Percentiles rank a stretch among this genome's conserved stretches.
These are phyloP conservation scores for Epinotia bilunana DNA, from an alignment of 2,888 invertebrate species.

Conservation along the genomic window DNA sequence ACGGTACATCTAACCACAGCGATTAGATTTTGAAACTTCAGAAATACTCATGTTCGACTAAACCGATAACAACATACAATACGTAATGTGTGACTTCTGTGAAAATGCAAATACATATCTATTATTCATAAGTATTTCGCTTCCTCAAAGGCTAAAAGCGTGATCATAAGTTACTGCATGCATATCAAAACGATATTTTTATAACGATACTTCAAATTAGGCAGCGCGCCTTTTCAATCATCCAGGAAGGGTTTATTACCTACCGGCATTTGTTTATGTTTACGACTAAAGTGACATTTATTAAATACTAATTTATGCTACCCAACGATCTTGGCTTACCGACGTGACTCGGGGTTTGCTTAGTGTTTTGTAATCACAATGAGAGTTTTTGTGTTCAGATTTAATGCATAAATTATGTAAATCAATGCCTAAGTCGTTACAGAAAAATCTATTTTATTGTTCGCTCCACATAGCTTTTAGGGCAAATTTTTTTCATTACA, in stretches of 20 bases:
- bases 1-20: too few relatives aligned
- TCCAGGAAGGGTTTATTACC: slow-evolving; percentile 56
- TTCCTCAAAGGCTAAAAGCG: slow-evolving; percentile 44
- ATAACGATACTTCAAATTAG: slow-evolving; percentile 59
- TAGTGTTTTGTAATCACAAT: neutral
- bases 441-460: slow-evolving; percentile 10
- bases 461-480: neutral
- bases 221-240: slow-evolving; percentile 60
- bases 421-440: slow-evolving; percentile 2
- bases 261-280: slow-evolving; percentile 55
- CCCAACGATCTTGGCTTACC: slow-evolving; percentile 6
- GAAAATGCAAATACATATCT: neutral
- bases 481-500: neutral
- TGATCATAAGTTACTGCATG: slow-evolving; percentile 47
- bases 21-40: neutral
- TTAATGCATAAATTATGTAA: slow-evolving; percentile 30
- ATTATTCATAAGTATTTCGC: neutral
- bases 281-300: slow-evolving; percentile 47
- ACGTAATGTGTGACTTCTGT: too few relatives aligned
- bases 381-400: neutral
- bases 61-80: too few relatives aligned
- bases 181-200: slow-evolving; percentile 58
- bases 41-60: neutral
- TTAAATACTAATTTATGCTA: slow-evolving; percentile 41
- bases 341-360: slow-evolving; percentile 1